phyloP scores from a whole-genome alignment of 2,888 invertebrate species.

The Argyresthia albistria region DNA sequence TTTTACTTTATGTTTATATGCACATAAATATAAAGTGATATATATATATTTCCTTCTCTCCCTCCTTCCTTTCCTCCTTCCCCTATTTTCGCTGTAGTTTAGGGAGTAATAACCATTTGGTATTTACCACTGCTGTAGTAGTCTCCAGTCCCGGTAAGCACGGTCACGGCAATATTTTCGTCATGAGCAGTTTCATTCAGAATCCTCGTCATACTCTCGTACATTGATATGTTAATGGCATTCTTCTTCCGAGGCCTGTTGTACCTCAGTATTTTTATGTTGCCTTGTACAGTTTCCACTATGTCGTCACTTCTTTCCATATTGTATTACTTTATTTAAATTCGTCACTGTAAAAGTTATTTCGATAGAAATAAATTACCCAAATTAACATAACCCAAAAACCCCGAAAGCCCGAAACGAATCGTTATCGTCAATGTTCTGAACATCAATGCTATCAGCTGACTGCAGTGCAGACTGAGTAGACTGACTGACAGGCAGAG shows the following conservation, averaged over 20 bases:
- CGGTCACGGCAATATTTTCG: slow-evolving; percentile 76
- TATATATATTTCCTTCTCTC: too few species aligned
- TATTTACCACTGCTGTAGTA: slow-evolving; percentile 93
- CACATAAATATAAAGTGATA: too few species aligned
- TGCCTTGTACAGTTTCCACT: slow-evolving; percentile 29
- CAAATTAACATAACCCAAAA: too few species aligned
- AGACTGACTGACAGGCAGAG: too few species aligned
- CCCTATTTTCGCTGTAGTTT: too few species aligned
- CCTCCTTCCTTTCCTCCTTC: too few species aligned
- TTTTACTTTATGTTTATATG: too few species aligned
- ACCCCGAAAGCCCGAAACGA: too few species aligned
- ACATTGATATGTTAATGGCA: slow-evolving; percentile 81
- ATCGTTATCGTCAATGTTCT: too few species aligned
- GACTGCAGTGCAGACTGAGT: too few species aligned
- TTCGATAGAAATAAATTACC: too few species aligned
- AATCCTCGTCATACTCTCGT: slow-evolving; percentile 73
- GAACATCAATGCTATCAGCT: too few species aligned
- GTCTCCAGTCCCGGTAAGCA: slow-evolving; percentile 85
- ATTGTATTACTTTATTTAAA: not conserved
- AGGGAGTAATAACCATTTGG: slow-evolving; percentile 6
- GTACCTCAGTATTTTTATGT: slow-evolving; percentile 71
- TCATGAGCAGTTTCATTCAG: slow-evolving; percentile 80
- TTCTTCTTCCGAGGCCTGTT: slow-evolving; percentile 87
- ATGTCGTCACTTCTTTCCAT: slow-evolving; percentile 29
- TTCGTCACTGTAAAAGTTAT: not conserved